A percentile compares a stretch with the other conserved stretches of the same genome.
Conservation (phyloP, 2,797 vertebrate genomes). For the Salmo trutta region DNA sequence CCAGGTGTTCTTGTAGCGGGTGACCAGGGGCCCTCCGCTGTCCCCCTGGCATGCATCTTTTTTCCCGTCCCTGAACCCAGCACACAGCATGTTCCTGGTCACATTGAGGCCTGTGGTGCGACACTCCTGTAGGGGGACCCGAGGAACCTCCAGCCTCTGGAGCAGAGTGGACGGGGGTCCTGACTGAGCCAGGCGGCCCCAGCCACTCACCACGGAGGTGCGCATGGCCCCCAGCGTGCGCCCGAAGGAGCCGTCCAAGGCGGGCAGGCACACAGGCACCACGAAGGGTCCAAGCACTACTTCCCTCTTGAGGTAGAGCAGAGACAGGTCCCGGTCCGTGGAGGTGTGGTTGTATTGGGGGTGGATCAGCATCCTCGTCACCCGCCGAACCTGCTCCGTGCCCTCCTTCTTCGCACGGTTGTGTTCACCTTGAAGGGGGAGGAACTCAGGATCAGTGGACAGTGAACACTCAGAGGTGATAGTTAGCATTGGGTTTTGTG, state of each 20-base stretch:
- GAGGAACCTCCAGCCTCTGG: slow-evolving; percentile 80
- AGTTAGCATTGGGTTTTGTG: background rate
- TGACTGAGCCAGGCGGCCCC: slow-evolving; percentile 82
- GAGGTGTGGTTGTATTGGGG: slow-evolving; percentile 62
- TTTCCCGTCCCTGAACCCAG: slow-evolving; percentile 75
- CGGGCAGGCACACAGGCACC: slow-evolving; percentile 86
- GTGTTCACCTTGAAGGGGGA: slow-evolving; percentile 78
- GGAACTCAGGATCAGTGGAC: background rate
- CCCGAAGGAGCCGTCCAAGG: slow-evolving; percentile 69
- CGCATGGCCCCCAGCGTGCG: slow-evolving; percentile 71
- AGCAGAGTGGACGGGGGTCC: slow-evolving; percentile 75
- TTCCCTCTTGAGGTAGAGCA: slow-evolving; percentile 74
- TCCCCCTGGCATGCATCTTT: slow-evolving; percentile 88
- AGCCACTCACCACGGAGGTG: slow-evolving; percentile 86
- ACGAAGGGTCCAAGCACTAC: slow-evolving; percentile 69
- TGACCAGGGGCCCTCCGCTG: slow-evolving; percentile 90
- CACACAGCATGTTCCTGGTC: slow-evolving; percentile 93
- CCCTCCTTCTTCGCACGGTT: slow-evolving; percentile 57
- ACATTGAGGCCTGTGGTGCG: slow-evolving; percentile 70
- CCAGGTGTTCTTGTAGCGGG: slow-evolving; percentile 83
- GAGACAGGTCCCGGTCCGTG: slow-evolving; percentile 81
- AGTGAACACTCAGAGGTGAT: background rate
- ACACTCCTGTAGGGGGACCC: slow-evolving; percentile 82
- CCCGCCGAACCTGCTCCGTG: slow-evolving; percentile 76
- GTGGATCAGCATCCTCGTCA: slow-evolving; percentile 73